A percentile compares a stretch with the other conserved stretches of the same genome.
These are phyloP conservation scores for Hoplostethus atlanticus DNA, from an alignment of 2,797 vertebrate genomes.

Conservation along the genomic window DNA sequence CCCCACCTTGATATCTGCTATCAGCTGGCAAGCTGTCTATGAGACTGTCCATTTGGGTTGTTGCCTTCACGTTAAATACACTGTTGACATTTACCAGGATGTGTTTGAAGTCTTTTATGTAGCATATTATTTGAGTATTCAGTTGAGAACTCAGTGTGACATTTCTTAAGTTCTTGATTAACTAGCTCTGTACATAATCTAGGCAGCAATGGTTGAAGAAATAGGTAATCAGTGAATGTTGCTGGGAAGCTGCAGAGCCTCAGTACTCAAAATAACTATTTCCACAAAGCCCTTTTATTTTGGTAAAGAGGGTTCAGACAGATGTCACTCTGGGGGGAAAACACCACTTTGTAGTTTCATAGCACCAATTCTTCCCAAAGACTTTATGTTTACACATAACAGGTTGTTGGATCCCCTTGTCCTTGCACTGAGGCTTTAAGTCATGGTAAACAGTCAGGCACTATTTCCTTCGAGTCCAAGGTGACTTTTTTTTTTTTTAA, in stretches of 20 bases:
- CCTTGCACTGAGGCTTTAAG: conserved; percentile 27
- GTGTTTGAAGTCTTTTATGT: neutral
- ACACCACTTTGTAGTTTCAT: neutral
- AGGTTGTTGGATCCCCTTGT: conserved; percentile 37
- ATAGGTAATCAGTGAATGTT: conserved; percentile 57
- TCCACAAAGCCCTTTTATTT: neutral
- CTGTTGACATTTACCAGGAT: neutral
- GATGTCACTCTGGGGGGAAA: conserved; percentile 14
- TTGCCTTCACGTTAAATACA: too few species aligned
- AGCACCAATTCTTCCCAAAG: neutral
- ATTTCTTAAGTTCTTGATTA: conserved; percentile 53
- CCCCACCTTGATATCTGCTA: too few species aligned
- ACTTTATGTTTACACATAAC: conserved; percentile 69
- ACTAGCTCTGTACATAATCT: neutral
- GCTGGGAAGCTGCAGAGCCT: neutral
- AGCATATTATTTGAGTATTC: neutral
- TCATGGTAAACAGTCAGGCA: conserved; percentile 17
- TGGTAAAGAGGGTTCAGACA: neutral
- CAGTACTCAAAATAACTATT: neutral
- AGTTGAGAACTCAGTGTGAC: conserved; percentile 1
- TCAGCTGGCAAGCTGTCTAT: too few species aligned
- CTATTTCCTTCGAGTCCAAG: conserved; percentile 41
- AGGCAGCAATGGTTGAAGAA: conserved; percentile 46
- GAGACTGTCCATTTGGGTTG: too few species aligned
- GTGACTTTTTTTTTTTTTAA: conserved; percentile 66